Evolutionary conservation across 2,113 vertebrate species (phyloP).

Genomic region (Aix galericulata): DNA sequence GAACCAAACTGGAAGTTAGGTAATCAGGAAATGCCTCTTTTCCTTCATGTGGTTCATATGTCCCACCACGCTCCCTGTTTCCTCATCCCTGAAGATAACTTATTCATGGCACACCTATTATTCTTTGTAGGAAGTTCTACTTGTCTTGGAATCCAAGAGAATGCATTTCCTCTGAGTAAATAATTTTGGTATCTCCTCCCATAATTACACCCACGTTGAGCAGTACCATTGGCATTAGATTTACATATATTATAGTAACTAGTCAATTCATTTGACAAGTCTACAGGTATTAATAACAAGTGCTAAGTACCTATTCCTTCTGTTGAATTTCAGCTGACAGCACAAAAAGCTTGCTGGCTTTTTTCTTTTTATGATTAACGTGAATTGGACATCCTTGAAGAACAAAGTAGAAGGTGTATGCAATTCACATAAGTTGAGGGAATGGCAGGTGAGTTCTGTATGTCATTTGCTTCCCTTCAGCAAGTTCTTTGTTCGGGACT

Average conservation of each 20-base stretch:
- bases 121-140: slow-evolving; percentile 58
- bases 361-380: slow-evolving; percentile 27
- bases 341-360: background rate
- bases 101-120: slow-evolving; percentile 47
- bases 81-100: slow-evolving; percentile 49
- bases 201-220: slow-evolving; percentile 51
- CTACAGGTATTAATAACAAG: slow-evolving; percentile 48
- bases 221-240: slow-evolving; percentile 43
- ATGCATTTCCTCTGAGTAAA: slow-evolving; percentile 72
- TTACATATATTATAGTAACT: slow-evolving; percentile 48
- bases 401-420: slow-evolving; percentile 33
- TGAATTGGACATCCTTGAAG: slow-evolving; percentile 30
- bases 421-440: slow-evolving; percentile 32
- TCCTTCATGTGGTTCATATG: background rate
- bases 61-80: slow-evolving; percentile 33
- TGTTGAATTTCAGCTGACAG: slow-evolving; percentile 55
- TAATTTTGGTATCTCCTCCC: slow-evolving; percentile 62
- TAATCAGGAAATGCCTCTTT: slow-evolving; percentile 40
- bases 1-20: background rate
- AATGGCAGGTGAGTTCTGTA: slow-evolving; percentile 66
- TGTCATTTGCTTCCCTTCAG: slow-evolving; percentile 5
- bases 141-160: slow-evolving; percentile 33
- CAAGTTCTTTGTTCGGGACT: background rate
- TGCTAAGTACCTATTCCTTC: slow-evolving; percentile 34
- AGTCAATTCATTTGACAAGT: slow-evolving; percentile 42